Conservation (phyloP, 2,888 invertebrate genomes). For the Schizaphis graminum region DNA sequence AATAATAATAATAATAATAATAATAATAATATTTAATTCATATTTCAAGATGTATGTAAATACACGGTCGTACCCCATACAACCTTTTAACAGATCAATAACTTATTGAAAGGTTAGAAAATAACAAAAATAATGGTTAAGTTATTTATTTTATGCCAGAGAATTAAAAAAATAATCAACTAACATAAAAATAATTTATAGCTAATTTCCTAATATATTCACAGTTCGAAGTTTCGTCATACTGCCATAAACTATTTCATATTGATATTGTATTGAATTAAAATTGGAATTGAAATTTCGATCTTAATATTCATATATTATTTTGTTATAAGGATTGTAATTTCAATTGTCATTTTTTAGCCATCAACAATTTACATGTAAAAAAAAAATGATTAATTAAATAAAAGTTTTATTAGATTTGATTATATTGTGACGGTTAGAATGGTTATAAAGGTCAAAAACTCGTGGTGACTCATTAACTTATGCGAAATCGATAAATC, state of each 20-base stretch:
- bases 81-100: not conserved
- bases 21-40: not conserved
- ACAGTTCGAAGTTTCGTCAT: not conserved
- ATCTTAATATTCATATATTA: not conserved
- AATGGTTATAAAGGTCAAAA: not conserved
- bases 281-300: not conserved
- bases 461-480: conserved; percentile 16
- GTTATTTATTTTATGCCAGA: not conserved
- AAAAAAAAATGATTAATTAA: not conserved
- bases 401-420: not conserved
- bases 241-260: not conserved
- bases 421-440: not conserved
- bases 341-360: not conserved
- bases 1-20: too few species aligned
- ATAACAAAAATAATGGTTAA: not conserved
- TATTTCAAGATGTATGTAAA: not conserved
- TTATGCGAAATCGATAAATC: conserved; percentile 30
- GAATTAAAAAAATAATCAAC: not conserved
- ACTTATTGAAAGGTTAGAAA: not conserved
- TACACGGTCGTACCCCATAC: not conserved
- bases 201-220: not conserved
- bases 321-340: not conserved
- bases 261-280: not conserved
- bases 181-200: not conserved
- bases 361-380: not conserved